These are phyloP conservation scores for Andrena flavipes DNA, from an alignment of 2,888 invertebrate genomes.

Conservation along the genomic window DNA sequence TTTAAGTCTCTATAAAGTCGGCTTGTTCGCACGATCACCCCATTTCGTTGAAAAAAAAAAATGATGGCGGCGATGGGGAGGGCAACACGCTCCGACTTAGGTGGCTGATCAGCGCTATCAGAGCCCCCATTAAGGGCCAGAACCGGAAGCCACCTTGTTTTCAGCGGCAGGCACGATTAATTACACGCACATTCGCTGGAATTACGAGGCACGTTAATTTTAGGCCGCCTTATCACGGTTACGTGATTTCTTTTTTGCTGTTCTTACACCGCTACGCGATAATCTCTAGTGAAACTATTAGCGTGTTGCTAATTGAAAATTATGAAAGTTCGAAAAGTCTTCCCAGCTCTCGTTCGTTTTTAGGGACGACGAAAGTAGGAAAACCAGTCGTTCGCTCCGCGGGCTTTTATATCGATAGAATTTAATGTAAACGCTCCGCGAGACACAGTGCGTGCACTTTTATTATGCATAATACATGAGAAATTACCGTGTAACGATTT, in stretches of 20 bases:
- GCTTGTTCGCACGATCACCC: too few relatives aligned
- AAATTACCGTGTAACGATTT: constrained; percentile 17
- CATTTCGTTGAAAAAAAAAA: too few relatives aligned
- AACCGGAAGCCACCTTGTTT: constrained; percentile 44
- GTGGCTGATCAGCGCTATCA: constrained; percentile 23
- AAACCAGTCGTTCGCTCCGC: background rate
- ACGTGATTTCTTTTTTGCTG: background rate
- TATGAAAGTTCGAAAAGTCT: background rate
- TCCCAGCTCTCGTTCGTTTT: background rate
- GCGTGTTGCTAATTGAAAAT: background rate
- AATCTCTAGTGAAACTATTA: background rate
- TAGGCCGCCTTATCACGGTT: background rate
- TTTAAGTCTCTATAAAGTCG: too few relatives aligned
- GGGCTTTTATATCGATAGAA: background rate
- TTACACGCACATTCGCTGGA: constrained; percentile 20
- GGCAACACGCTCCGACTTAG: background rate
- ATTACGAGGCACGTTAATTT: constrained; percentile 12
- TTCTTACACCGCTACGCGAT: too few relatives aligned
- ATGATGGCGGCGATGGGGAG: too few relatives aligned
- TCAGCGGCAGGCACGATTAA: constrained; percentile 38
- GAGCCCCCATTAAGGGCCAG: constrained; percentile 11
- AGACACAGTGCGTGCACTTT: constrained; percentile 30
- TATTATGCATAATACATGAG: constrained; percentile 27
- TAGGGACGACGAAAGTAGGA: background rate
- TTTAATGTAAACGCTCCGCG: background rate